phyloP scores from a whole-genome alignment of 2,113 vertebrate species.

The Tenrec ecaudatus region DNA sequence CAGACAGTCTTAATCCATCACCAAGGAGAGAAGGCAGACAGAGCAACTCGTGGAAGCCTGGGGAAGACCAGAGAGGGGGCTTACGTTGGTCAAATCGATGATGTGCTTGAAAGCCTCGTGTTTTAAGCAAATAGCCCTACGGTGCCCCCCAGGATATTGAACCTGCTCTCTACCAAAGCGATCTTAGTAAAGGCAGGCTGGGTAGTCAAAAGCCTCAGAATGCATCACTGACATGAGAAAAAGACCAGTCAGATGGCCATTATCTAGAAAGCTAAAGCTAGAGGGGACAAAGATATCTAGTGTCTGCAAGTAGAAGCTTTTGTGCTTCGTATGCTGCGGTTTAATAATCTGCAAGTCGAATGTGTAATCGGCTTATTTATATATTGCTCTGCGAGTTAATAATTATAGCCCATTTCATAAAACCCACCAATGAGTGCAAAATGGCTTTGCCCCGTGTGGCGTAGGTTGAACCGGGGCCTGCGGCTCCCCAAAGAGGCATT shows the following conservation, averaged over 20 bases:
- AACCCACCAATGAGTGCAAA: background rate
- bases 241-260: background rate
- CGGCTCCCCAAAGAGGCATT: background rate
- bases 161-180: background rate
- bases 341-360: constrained; percentile 46
- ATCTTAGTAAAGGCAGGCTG: background rate
- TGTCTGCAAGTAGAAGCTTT: background rate
- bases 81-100: background rate
- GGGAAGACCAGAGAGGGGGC: background rate
- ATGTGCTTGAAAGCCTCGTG: background rate
- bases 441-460: background rate
- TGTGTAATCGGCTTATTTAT: background rate
- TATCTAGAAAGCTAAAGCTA: background rate
- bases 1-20: background rate
- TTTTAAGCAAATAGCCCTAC: background rate
- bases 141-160: background rate
- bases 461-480: background rate
- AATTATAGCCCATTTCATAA: constrained; percentile 27
- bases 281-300: background rate
- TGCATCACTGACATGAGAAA: background rate
- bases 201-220: background rate
- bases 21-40: background rate
- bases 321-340: background rate
- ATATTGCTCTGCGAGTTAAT: constrained; percentile 13
- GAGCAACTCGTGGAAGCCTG: background rate